Evolutionary conservation across 1,140 invertebrate species (phyloP).

Genomic region (Drosophila varians): DNA sequence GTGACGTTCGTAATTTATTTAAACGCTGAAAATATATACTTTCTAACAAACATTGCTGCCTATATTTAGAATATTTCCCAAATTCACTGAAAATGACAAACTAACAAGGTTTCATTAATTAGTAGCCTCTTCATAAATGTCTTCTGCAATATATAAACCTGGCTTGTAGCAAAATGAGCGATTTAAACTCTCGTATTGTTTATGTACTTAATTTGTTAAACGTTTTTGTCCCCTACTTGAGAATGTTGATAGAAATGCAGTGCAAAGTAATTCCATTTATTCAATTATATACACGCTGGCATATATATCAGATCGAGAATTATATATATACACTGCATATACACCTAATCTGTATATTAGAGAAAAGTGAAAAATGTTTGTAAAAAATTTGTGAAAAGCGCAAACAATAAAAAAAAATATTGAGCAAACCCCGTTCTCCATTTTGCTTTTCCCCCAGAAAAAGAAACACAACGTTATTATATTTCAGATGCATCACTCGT

Average conservation of each 20-base stretch:
- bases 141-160: background rate
- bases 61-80: too few species aligned
- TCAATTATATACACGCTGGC: slow-evolving; percentile 72
- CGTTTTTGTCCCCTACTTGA: slow-evolving; percentile 28
- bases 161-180: slow-evolving; percentile 1
- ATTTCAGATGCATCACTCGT: slow-evolving; percentile 73
- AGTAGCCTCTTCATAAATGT: background rate
- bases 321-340: slow-evolving; percentile 64
- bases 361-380: slow-evolving; percentile 67
- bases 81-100: background rate
- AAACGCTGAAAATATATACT: too few species aligned
- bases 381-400: slow-evolving; percentile 66
- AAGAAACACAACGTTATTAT: background rate
- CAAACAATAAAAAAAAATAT: slow-evolving; percentile 63
- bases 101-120: background rate
- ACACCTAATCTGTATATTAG: slow-evolving; percentile 63
- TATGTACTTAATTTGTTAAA: slow-evolving; percentile 58
- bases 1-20: background rate
- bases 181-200: slow-evolving; percentile 42
- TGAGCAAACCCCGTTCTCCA: slow-evolving; percentile 42
- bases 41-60: too few species aligned
- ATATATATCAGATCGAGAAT: slow-evolving; percentile 53
- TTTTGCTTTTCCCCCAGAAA: background rate
- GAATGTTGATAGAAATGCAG: slow-evolving; percentile 62
- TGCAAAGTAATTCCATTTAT: slow-evolving; percentile 79